Conservation (phyloP, 2,113 vertebrate genomes). For the Scalopus aquaticus region DNA sequence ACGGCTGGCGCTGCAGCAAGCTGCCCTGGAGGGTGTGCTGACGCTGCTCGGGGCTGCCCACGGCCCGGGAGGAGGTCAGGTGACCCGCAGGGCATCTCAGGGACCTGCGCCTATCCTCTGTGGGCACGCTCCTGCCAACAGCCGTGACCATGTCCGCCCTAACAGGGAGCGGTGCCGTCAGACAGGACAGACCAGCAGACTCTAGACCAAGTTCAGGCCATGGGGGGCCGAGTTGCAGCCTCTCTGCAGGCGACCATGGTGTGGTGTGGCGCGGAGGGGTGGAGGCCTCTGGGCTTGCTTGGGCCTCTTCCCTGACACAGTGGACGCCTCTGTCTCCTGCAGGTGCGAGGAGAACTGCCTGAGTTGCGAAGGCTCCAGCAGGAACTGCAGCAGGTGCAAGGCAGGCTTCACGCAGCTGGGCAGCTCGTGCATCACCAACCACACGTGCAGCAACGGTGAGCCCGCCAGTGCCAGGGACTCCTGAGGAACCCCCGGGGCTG, state of each 20-base stretch:
- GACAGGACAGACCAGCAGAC: too few species aligned
- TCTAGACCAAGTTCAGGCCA: neutral
- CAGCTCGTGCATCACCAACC: constrained; percentile 88
- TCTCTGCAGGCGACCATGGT: neutral
- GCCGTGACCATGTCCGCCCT: accelerated
- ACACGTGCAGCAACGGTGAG: constrained; percentile 94
- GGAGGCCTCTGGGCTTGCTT: accelerated
- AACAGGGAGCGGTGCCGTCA: neutral
- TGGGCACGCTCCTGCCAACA: neutral
- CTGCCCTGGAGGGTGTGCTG: too few species aligned
- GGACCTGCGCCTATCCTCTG: neutral
- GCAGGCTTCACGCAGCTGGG: constrained; percentile 89
- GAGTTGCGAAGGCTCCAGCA: constrained; percentile 88
- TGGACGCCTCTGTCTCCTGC: constrained; percentile 26
- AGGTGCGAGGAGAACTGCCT: constrained; percentile 93
- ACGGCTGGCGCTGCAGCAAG: neutral
- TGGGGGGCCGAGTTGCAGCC: neutral
- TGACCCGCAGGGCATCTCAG: neutral
- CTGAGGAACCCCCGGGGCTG: neutral
- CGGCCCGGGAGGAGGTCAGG: too few species aligned
- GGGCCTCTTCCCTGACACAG: neutral
- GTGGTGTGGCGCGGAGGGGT: accelerated
- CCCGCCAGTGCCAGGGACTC: accelerated
- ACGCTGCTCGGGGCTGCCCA: neutral
- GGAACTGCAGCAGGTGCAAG: constrained; percentile 90